Evolutionary conservation across 2,113 vertebrate genomes (phyloP).

Genomic region (Chaenogobius annularis): DNA sequence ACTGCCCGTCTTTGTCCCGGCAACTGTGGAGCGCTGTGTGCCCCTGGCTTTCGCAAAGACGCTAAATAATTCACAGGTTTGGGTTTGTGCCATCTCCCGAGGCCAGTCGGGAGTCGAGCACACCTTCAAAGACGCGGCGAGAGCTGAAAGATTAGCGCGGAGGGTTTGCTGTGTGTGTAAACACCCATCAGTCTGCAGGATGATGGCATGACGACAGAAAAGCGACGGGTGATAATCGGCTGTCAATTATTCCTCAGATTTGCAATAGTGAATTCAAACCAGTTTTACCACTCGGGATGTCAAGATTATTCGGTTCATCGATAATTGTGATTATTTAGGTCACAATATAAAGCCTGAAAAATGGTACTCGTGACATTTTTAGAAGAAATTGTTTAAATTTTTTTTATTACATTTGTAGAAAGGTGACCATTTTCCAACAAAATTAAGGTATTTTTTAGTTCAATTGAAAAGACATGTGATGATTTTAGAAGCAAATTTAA

Average conservation of each 20-base stretch:
- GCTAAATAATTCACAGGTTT: slow-evolving; percentile 73
- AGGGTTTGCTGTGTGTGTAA: not conserved
- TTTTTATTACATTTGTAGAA: no score
- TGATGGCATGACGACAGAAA: not conserved
- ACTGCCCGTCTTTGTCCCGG: slow-evolving; percentile 10
- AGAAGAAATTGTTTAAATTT: no score
- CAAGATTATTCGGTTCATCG: no score
- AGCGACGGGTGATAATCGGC: not conserved
- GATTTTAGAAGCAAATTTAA: no score
- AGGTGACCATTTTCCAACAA: no score
- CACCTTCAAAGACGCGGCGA: not conserved
- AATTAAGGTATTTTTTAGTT: no score
- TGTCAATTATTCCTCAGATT: not conserved
- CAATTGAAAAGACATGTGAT: no score
- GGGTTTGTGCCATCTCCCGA: slow-evolving; percentile 21
- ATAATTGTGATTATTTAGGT: no score
- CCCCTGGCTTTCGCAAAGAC: slow-evolving; percentile 35
- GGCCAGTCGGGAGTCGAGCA: not conserved
- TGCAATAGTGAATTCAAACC: not conserved
- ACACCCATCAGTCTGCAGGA: not conserved
- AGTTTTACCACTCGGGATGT: no score
- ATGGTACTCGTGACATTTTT: no score
- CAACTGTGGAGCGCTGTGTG: slow-evolving; percentile 27
- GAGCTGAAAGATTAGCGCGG: not conserved
- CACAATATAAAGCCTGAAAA: no score